Conservation (phyloP, 2,113 vertebrate species). For the Ascaphus truei region DNA sequence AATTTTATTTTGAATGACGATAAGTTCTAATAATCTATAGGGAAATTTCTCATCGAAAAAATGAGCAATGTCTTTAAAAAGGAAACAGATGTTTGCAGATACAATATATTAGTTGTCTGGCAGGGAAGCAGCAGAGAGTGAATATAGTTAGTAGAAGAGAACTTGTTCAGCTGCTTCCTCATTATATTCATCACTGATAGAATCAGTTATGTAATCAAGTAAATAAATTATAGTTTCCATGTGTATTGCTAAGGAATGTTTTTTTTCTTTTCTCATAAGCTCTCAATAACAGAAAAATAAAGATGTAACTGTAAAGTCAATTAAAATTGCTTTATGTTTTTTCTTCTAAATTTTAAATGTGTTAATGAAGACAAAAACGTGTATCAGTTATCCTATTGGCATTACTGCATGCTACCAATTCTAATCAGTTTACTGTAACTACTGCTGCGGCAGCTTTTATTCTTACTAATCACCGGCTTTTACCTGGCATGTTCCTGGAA, state of each 20-base stretch:
- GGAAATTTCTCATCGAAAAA: background rate
- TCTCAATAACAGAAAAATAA: background rate
- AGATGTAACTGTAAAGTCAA: no score
- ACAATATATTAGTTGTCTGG: background rate
- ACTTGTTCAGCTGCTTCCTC: constrained; percentile 6
- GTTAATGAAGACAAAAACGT: no score
- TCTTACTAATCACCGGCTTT: no score
- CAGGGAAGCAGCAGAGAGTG: background rate
- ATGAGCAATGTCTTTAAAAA: background rate
- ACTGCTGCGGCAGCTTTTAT: no score
- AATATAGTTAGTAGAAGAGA: background rate
- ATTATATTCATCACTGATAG: background rate
- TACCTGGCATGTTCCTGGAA: no score
- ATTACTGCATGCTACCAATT: no score
- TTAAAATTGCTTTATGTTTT: no score
- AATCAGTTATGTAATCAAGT: background rate
- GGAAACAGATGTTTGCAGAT: constrained; percentile 26
- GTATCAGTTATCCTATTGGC: no score
- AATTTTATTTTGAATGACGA: background rate
- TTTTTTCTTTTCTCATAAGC: background rate
- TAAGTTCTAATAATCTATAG: background rate
- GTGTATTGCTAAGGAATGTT: background rate
- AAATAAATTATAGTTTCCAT: background rate
- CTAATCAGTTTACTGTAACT: no score
- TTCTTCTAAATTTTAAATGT: no score